phyloP scores from a whole-genome alignment of 2,888 invertebrate species.

The Drosophila paracracens region DNA sequence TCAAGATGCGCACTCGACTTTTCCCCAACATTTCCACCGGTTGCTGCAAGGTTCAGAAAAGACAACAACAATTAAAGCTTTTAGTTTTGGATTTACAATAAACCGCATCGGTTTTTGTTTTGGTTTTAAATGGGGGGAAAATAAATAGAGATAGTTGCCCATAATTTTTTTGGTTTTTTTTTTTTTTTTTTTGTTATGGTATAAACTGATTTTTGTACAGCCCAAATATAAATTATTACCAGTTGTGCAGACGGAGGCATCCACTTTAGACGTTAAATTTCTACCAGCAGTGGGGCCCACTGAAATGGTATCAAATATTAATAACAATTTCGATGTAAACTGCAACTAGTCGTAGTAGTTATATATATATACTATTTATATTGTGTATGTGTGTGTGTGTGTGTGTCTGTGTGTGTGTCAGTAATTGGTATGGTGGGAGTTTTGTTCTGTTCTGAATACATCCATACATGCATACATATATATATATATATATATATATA shows the following conservation, averaged over 20 bases:
- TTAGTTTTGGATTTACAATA: not conserved
- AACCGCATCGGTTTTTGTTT: slow-evolving; percentile 5
- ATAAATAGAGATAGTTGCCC: slow-evolving; percentile 30
- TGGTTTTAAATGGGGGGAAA: slow-evolving; percentile 7
- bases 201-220: slow-evolving; percentile 31
- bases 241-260: slow-evolving; percentile 43
- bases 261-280: slow-evolving; percentile 35
- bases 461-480: slow-evolving; percentile 27
- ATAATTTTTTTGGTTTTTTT: slow-evolving; percentile 3
- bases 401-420: slow-evolving; percentile 20
- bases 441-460: slow-evolving; percentile 35
- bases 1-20: slow-evolving; percentile 45
- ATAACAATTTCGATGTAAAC: slow-evolving; percentile 29
- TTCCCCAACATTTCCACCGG: slow-evolving; percentile 49
- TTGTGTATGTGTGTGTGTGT: slow-evolving; percentile 25
- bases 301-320: slow-evolving; percentile 60
- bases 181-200: not conserved
- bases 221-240: slow-evolving; percentile 64
- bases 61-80: slow-evolving; percentile 55
- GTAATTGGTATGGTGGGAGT: slow-evolving; percentile 38
- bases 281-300: slow-evolving; percentile 49
- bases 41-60: slow-evolving; percentile 70
- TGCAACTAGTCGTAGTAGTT: slow-evolving; percentile 21
- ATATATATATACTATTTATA: slow-evolving; percentile 29
- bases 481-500: slow-evolving; percentile 6